A percentile compares a stretch with the other conserved stretches of the same genome.
phyloP scores from a whole-genome alignment of 2,888 invertebrate species.

The Sesamia inferens region DNA sequence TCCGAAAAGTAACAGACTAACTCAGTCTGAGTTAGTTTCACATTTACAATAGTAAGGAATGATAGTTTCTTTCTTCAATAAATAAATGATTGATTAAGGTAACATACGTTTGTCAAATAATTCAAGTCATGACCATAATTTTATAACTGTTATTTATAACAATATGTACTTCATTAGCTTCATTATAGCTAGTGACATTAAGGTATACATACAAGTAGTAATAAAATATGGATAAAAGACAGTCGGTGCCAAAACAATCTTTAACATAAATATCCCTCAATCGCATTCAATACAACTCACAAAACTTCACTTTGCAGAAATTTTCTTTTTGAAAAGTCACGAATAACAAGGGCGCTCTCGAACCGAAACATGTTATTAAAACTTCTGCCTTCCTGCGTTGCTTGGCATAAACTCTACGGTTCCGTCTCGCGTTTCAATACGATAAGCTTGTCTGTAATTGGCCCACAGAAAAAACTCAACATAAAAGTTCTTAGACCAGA shows the following conservation, averaged over 20 bases:
- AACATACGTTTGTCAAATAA: too few species aligned
- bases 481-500: slow-evolving; percentile 3
- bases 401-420: slow-evolving; percentile 26
- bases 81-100: too few species aligned
- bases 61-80: too few species aligned
- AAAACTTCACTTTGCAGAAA: slow-evolving; percentile 5
- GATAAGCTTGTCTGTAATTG: slow-evolving; percentile 36
- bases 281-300: neutral
- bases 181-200: too few species aligned
- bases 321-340: slow-evolving; percentile 32
- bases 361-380: slow-evolving; percentile 47
- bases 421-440: slow-evolving; percentile 14
- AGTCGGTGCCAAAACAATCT: slow-evolving; percentile 3
- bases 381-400: slow-evolving; percentile 33
- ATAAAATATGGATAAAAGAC: neutral
- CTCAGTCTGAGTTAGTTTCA: too few species aligned
- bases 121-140: too few species aligned
- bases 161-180: too few species aligned
- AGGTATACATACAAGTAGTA: neutral
- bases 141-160: too few species aligned
- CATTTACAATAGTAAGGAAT: too few species aligned
- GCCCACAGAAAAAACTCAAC: neutral
- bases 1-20: too few species aligned
- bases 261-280: slow-evolving; percentile 6
- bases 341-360: slow-evolving; percentile 31